Base-by-base conservation (phyloP, 2,888 invertebrate genomes). In the Pandemis heparana region DNA sequence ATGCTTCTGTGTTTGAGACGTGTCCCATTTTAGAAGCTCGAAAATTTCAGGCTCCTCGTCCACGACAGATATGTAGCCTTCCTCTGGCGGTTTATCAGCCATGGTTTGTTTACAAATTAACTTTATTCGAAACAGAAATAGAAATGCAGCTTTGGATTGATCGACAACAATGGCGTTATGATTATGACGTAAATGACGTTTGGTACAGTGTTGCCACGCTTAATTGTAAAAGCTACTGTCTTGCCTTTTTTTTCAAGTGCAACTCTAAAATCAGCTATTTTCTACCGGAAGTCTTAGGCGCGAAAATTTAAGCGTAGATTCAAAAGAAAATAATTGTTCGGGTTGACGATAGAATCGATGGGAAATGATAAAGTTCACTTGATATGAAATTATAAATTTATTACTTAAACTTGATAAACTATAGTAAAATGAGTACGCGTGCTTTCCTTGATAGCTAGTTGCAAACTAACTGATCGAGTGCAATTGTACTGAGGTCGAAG, bases 41-140 rank as follows among this genome's bases (percentile, higher is more conserved):
- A 93, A 92, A 80, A 93, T 89, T 77, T 92, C 94, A 46, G 93
- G 93, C 71, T 93, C 93, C 67, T 93, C 93, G 67, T 93, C 93
- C 69, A 93, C 93, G 68, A 93, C 93, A 60, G 93, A 93, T 86
- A 93, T 93, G 79, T 93, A 93, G 70, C 90, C 87, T 77, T 93
- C 93, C 79, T 93, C 93, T 74, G 91, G 89, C 78, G 92, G 93
- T 82, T 93, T 93, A 78, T 92, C 92, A 77, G 91, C 91, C 93
- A 93, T 93, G 85, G 83, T 86, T 81, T 76, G 59, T 64, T 8
- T 9, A 10, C 16, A 69, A 69, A 38, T 63, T 23, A 56, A 39
- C 87, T 87, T 85, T 82, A 85, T 85, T 81, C 81, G 83, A 82
- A 84, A 82, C 82, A 84, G 66, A 74, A 71, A 74, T 61, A 72